A percentile compares a stretch with the other conserved stretches of the same genome.
These are phyloP conservation scores for Boloria selene DNA, from an alignment of 2,888 invertebrate species.

Conservation along the genomic window DNA sequence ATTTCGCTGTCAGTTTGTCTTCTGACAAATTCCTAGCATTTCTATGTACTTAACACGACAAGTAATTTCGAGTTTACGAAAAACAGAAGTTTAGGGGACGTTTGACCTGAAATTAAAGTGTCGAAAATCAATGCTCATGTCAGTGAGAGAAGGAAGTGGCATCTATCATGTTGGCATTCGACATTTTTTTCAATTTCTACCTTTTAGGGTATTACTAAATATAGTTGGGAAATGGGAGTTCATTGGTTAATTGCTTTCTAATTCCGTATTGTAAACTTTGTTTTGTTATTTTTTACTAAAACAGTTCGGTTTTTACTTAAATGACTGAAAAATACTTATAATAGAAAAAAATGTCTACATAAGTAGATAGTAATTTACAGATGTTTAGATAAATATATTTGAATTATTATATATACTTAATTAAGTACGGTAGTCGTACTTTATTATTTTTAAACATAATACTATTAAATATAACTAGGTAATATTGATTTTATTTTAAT, in stretches of 20 bases:
- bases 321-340: too few species aligned
- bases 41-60: constrained; percentile 34
- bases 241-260: constrained; percentile 45
- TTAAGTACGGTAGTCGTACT: too few species aligned
- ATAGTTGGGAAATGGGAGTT: constrained; percentile 40
- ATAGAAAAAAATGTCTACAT: too few species aligned
- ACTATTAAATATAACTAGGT: too few species aligned
- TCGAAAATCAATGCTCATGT: constrained; percentile 74
- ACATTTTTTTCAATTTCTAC: constrained; percentile 52
- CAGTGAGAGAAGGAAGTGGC: constrained; percentile 51
- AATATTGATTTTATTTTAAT: too few species aligned
- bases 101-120: constrained; percentile 80
- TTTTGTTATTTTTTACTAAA: constrained; percentile 4
- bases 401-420: too few species aligned
- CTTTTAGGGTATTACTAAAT: constrained; percentile 44
- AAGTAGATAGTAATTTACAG: too few species aligned
- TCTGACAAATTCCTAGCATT: constrained; percentile 45
- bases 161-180: constrained; percentile 59
- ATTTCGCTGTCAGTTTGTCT: constrained; percentile 40
- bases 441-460: too few species aligned
- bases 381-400: too few species aligned
- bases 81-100: constrained; percentile 66
- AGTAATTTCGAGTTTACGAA: constrained; percentile 48
- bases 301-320: neutral
- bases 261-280: constrained; percentile 31